These are phyloP conservation scores for Phalacrocorax aristotelis DNA, from an alignment of 2,113 vertebrate species.

Conservation along the genomic window DNA sequence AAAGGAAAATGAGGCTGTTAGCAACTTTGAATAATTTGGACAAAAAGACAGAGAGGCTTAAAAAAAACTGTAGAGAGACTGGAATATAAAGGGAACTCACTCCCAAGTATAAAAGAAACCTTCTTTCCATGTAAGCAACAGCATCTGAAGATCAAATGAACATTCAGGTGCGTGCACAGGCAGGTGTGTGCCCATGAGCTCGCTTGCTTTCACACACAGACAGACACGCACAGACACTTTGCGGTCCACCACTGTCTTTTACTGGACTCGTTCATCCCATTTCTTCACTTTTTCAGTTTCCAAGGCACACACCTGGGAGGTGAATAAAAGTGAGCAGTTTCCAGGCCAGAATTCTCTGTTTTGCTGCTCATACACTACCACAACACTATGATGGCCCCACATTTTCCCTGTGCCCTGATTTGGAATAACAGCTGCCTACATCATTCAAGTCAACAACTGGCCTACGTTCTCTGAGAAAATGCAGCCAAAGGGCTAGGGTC, in stretches of 20 bases:
- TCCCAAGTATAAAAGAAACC: background rate
- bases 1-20: background rate
- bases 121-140: background rate
- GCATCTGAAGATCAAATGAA: background rate
- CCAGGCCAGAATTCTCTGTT: background rate
- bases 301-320: background rate
- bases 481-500: background rate
- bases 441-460: background rate
- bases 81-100: background rate
- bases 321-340: background rate
- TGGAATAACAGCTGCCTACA: background rate
- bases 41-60: background rate
- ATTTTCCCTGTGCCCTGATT: background rate
- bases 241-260: background rate
- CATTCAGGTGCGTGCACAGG: background rate
- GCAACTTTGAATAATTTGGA: background rate
- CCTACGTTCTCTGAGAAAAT: background rate
- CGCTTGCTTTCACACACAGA: background rate
- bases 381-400: accelerated
- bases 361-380: background rate
- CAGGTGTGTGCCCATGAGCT: background rate
- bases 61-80: background rate
- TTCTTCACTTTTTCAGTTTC: background rate
- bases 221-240: background rate
- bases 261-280: background rate